These are phyloP conservation scores for Diuraphis noxia DNA, from an alignment of 1,140 invertebrate genomes.

Conservation along the genomic window DNA sequence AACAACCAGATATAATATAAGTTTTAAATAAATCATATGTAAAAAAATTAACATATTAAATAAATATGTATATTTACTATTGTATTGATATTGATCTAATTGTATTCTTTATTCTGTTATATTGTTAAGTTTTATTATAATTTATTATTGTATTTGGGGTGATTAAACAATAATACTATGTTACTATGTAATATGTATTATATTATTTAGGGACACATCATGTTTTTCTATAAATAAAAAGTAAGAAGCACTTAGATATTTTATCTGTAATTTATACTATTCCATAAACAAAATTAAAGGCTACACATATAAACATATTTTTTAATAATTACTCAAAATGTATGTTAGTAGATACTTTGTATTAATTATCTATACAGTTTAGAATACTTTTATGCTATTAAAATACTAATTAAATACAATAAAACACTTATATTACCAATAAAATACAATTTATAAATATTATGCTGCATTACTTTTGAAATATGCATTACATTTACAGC, in stretches of 20 bases:
- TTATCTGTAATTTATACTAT: background rate
- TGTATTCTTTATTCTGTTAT: background rate
- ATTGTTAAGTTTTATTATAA: slow-evolving; percentile 3
- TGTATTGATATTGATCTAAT: background rate
- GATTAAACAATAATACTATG: background rate
- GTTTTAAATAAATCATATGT: slow-evolving; percentile 52
- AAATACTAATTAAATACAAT: background rate
- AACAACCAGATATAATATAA: slow-evolving; percentile 68
- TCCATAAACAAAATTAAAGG: background rate
- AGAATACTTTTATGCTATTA: background rate
- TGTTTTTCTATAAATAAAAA: background rate
- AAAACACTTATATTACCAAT: background rate
- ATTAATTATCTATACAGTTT: background rate
- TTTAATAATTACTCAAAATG: background rate
- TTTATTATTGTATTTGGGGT: background rate
- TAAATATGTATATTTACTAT: background rate
- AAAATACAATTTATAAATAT: background rate
- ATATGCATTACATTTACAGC: background rate
- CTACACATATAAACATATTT: background rate
- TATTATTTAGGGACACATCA: background rate
- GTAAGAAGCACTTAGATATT: background rate
- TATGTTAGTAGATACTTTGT: background rate
- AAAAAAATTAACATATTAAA: background rate
- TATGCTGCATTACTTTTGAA: background rate
- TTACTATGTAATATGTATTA: background rate